These are phyloP conservation scores for Corythaixoides concolor DNA, from an alignment of 2,113 vertebrate genomes.

Conservation along the genomic window DNA sequence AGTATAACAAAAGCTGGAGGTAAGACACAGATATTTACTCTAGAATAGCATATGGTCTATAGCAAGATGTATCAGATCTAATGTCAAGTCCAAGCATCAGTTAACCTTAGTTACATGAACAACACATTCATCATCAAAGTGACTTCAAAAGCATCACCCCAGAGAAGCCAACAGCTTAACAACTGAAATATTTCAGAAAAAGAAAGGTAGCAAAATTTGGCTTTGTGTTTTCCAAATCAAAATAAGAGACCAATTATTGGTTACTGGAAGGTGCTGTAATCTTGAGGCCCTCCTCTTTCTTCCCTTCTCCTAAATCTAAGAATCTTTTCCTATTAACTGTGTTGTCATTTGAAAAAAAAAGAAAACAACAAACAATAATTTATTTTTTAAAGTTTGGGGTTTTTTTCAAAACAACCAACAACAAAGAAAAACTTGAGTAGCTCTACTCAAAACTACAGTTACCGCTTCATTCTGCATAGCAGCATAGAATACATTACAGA, in stretches of 20 bases:
- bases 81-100: not conserved
- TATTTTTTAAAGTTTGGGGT: no score
- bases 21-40: not conserved
- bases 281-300: not conserved
- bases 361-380: no score
- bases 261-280: not conserved
- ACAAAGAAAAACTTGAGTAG: no score
- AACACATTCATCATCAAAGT: not conserved
- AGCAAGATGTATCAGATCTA: not conserved
- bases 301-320: not conserved
- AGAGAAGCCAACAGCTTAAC: not conserved
- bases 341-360: not conserved
- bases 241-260: not conserved
- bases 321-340: not conserved
- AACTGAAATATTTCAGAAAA: not conserved
- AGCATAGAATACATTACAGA: not conserved
- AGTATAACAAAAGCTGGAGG: not conserved
- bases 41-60: not conserved
- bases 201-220: not conserved
- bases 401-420: no score
- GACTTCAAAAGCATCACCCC: not conserved
- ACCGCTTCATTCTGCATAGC: not conserved
- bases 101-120: not conserved
- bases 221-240: not conserved
- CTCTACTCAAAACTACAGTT: not conserved